Percentiles rank a stretch among this genome's conserved stretches.
Conservation (phyloP, 2,797 vertebrate species). For the Sebastolobus altivelis region DNA sequence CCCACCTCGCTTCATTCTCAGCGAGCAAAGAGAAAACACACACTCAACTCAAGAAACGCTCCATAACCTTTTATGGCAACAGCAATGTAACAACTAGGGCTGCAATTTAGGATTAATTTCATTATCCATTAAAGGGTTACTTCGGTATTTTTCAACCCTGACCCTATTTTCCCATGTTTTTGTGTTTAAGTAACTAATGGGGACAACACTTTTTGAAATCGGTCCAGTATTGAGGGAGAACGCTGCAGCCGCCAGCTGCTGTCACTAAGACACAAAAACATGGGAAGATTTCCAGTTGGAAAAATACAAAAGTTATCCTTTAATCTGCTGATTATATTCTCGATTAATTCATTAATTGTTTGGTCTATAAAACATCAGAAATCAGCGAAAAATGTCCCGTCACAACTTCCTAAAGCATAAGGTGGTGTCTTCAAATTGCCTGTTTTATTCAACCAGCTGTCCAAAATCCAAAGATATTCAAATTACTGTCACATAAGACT, state of each 20-base stretch:
- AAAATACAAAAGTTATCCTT: background rate
- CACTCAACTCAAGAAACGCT: background rate
- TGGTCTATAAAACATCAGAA: background rate
- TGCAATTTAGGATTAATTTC: background rate
- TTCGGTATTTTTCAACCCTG: no score
- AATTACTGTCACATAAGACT: background rate
- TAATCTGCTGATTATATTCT: background rate
- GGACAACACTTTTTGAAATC: no score
- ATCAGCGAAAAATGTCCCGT: background rate
- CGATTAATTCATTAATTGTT: background rate
- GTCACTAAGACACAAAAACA: no score
- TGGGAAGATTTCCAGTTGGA: no score
- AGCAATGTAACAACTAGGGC: background rate
- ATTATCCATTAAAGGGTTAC: background rate
- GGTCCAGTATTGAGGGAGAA: accelerated
- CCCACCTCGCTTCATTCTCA: slow-evolving; percentile 28
- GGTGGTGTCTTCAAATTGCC: background rate
- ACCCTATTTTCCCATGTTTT: no score
- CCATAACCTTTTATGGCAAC: slow-evolving; percentile 9
- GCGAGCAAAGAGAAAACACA: background rate
- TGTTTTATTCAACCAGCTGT: background rate
- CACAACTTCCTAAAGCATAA: background rate
- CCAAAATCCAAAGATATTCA: background rate
- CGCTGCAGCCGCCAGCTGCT: accelerated
- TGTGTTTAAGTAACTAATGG: no score